These are phyloP conservation scores for Drosophila engyochracea DNA, from an alignment of 2,888 invertebrate species.

Conservation along the genomic window DNA sequence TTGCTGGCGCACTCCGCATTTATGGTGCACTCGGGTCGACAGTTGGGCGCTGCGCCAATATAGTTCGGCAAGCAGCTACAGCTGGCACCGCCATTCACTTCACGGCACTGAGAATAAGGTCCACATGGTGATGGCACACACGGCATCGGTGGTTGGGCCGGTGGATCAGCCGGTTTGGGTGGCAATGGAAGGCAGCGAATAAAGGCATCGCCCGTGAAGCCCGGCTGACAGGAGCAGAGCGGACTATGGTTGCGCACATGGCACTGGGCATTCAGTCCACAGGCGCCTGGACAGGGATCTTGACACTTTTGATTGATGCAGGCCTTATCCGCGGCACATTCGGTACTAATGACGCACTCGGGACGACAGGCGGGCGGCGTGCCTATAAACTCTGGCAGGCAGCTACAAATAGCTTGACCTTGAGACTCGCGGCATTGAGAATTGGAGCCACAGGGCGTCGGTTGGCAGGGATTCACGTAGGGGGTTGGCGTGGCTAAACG, in stretches of 20 bases:
- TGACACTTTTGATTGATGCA: conserved; percentile 92
- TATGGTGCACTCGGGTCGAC: conserved; percentile 91
- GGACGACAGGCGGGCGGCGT: conserved; percentile 92
- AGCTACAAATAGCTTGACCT: conserved; percentile 90
- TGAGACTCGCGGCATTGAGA: conserved; percentile 89
- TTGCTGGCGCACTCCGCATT: conserved; percentile 91
- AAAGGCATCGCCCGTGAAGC: conserved; percentile 92
- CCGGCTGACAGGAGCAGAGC: conserved; percentile 90
- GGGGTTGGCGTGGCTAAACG: conserved; percentile 68
- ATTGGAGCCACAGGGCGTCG: conserved; percentile 93
- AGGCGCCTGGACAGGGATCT: conserved; percentile 92
- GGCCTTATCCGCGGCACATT: conserved; percentile 91
- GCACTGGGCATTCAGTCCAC: conserved; percentile 92
- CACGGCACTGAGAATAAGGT: conserved; percentile 90
- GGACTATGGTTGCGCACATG: conserved; percentile 94
- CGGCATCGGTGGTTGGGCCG: conserved; percentile 86
- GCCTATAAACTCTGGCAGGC: conserved; percentile 90
- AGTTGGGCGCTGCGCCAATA: conserved; percentile 91
- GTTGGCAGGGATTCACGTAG: conserved; percentile 88
- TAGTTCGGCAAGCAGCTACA: conserved; percentile 91
- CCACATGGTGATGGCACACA: conserved; percentile 93
- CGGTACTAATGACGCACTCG: conserved; percentile 92
- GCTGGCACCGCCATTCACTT: conserved; percentile 88
- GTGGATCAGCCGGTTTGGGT: conserved; percentile 82
- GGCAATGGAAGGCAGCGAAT: conserved; percentile 88